A percentile compares a stretch with the other conserved stretches of the same genome.
These are phyloP conservation scores for Takifugu ocellatus DNA, from an alignment of 2,797 vertebrate species.

Conservation along the genomic window DNA sequence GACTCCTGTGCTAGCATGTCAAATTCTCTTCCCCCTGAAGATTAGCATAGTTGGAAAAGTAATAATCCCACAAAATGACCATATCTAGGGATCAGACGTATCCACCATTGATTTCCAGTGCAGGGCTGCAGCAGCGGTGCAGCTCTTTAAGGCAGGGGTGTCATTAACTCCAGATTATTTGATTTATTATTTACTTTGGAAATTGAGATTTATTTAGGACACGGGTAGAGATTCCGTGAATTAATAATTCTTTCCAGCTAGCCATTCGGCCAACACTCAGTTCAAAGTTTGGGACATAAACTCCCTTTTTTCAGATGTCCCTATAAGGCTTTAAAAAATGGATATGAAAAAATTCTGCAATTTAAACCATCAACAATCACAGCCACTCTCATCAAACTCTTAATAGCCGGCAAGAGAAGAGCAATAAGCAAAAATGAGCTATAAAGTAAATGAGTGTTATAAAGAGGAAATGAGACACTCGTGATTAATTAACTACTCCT, in stretches of 20 bases:
- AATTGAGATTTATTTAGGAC: too few relatives aligned
- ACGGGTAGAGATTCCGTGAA: too few relatives aligned
- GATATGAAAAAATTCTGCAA: neutral
- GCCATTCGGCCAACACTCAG: too few relatives aligned
- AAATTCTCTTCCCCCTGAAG: conserved; percentile 29
- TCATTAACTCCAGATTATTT: too few relatives aligned
- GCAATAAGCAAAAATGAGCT: conserved; percentile 34
- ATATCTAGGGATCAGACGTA: conserved; percentile 20
- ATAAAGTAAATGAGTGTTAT: conserved; percentile 43
- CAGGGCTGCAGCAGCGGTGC: too few relatives aligned
- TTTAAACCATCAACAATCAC: conserved; percentile 10
- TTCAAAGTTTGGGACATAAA: too few relatives aligned
- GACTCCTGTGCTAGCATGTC: conserved; percentile 36
- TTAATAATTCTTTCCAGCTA: too few relatives aligned
- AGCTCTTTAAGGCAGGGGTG: too few relatives aligned
- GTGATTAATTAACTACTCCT: conserved; percentile 52
- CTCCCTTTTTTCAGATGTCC: neutral
- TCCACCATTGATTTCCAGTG: conserved; percentile 16
- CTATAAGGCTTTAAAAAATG: neutral
- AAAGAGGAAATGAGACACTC: conserved; percentile 46
- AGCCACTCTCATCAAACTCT: conserved; percentile 12
- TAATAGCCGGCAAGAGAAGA: conserved; percentile 2
- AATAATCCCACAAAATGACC: conserved; percentile 31
- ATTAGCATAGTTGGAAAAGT: conserved; percentile 30
- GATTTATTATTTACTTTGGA: too few relatives aligned